Evolutionary conservation across 1,140 invertebrate species (phyloP), one percentile per base, ranked within the genome.

Genomic region (Carcinoscorpius rotundicauda): DNA sequence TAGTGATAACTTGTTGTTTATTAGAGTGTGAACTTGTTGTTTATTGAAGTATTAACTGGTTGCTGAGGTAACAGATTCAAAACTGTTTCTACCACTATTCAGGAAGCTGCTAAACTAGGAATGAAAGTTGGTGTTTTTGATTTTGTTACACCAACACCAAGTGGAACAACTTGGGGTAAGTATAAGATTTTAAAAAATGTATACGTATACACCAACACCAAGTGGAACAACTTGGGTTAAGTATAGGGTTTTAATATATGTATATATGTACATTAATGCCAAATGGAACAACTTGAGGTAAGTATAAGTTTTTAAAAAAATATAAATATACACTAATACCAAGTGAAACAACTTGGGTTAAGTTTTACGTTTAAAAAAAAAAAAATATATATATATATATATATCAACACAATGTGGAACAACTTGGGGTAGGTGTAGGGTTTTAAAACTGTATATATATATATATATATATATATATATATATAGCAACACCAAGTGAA

Each of bases 81-180:
- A n/a, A n/a, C n/a, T n/a, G n/a, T n/a, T n/a, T n/a, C n/a, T n/a
- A n/a, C 94, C 55, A 91, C 90, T 71, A 90, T 93, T n/a, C n/a
- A 73, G 71, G 68, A 68, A 66, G 91, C 93, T 5, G 85, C 87
- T 2, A 81, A 81, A 67, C 77, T 86, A 6, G 93, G 92, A 5
- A 91, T 88, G 61, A 91, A 88, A 77, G 94, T 97, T 4, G 91
- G 90, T 11, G 88, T 95, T 59, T 78, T 97, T 67, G 93, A 98
- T 80, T 97, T 83, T 79, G 93, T 97, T 0, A 85, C 85, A 57
- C 93, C 93, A 1, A 87, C 89, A 29, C 92, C 92, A 0, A 65
- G 71, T 67, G 89, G 89, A 56, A 87, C 88, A 3, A 88, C 87
- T 77, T 93, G 91, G 93, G 93, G 72, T 68, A n/a, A n/a, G n/a